Conservation (phyloP, 1,140 invertebrate genomes). For the Phymastichus coffea region DNA sequence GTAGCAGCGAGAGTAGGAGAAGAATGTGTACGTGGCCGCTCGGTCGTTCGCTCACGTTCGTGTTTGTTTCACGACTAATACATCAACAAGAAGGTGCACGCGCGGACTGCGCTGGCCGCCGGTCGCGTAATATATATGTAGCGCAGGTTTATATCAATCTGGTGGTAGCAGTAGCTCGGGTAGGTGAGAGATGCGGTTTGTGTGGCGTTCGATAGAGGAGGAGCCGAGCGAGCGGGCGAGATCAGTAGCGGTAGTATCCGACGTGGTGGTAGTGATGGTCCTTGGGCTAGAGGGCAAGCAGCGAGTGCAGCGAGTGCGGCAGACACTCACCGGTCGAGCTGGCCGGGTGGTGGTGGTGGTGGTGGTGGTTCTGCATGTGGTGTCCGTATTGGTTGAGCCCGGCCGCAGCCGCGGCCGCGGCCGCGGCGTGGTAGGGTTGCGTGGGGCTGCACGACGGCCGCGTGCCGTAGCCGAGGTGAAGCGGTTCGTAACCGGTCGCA, state of each 20-base stretch:
- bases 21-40: too few relatives aligned
- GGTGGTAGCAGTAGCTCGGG: too few relatives aligned
- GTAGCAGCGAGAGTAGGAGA: too few relatives aligned
- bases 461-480: slow-evolving; percentile 67
- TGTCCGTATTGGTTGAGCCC: slow-evolving; percentile 63
- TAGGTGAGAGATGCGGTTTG: too few relatives aligned
- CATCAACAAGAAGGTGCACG: too few relatives aligned
- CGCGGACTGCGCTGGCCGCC: too few relatives aligned
- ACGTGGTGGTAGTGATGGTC: slow-evolving; percentile 42
- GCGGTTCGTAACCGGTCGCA: slow-evolving; percentile 62
- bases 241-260: slow-evolving; percentile 30
- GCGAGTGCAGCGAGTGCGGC: slow-evolving; percentile 59
- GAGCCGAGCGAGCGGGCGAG: too few relatives aligned
- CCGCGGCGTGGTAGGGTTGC: slow-evolving; percentile 61
- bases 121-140: too few relatives aligned
- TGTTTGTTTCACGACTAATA: too few relatives aligned
- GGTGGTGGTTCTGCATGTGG: slow-evolving; percentile 59
- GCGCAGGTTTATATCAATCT: too few relatives aligned
- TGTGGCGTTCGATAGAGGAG: too few relatives aligned
- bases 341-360: slow-evolving; percentile 63
- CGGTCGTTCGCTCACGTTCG: too few relatives aligned
- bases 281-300: slow-evolving; percentile 58
- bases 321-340: slow-evolving; percentile 63
- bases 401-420: slow-evolving; percentile 16
- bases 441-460: slow-evolving; percentile 67